These are phyloP conservation scores for Cyprinodon tularosa DNA, from an alignment of 2,113 vertebrate genomes.

Conservation along the genomic window DNA sequence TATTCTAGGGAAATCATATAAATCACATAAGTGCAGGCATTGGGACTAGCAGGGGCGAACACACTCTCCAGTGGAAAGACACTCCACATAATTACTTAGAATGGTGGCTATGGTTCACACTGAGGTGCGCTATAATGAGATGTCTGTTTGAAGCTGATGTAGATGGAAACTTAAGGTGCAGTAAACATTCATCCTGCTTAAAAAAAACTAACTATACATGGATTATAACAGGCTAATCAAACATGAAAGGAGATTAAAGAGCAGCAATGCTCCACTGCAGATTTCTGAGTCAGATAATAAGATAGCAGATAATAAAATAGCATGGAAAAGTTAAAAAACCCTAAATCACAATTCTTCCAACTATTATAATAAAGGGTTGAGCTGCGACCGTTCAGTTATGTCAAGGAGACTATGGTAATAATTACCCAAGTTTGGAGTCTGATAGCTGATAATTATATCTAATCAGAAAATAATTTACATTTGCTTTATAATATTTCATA, in stretches of 20 bases:
- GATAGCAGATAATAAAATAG: too few relatives aligned
- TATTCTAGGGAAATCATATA: slow-evolving; percentile 69
- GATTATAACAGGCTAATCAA: slow-evolving; percentile 71
- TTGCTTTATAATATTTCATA: too few relatives aligned
- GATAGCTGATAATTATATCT: too few relatives aligned
- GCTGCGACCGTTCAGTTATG: too few relatives aligned
- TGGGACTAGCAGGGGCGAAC: slow-evolving; percentile 33
- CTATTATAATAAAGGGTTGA: not conserved
- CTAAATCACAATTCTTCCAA: not conserved
- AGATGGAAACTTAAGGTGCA: not conserved
- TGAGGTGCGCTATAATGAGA: slow-evolving; percentile 35
- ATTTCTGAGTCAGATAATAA: slow-evolving; percentile 11
- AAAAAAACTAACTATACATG: not conserved
- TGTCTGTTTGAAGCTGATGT: slow-evolving; percentile 22
- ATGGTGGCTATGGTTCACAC: slow-evolving; percentile 12
- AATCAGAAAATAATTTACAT: too few relatives aligned
- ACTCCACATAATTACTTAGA: slow-evolving; percentile 62
- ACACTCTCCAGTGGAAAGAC: slow-evolving; percentile 34
- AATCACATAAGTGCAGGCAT: slow-evolving; percentile 58
- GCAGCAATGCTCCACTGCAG: slow-evolving; percentile 68
- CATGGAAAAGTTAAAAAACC: not conserved
- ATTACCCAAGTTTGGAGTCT: too few relatives aligned
- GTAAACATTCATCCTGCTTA: slow-evolving; percentile 26
- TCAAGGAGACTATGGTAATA: too few relatives aligned
- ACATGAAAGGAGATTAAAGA: slow-evolving; percentile 72